These are phyloP conservation scores for Drosophila sucinea DNA, from an alignment of 1,140 invertebrate species.

Conservation along the genomic window DNA sequence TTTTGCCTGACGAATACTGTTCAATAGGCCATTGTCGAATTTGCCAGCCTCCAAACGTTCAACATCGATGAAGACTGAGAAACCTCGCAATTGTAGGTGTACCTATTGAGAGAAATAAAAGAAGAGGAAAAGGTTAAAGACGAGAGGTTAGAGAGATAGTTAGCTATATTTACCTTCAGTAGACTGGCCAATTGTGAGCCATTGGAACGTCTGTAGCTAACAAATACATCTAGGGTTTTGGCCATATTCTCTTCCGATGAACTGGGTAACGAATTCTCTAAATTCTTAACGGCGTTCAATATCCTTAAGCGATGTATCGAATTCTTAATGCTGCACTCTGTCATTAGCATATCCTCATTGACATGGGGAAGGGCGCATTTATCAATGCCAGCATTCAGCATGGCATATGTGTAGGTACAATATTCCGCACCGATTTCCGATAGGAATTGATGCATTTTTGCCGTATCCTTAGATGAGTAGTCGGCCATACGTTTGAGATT, in stretches of 20 bases:
- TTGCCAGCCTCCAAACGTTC: constrained; percentile 98
- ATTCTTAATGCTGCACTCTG: constrained; percentile 96
- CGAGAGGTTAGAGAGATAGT: background rate
- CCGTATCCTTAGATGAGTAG: constrained; percentile 96
- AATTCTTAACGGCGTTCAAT: constrained; percentile 92
- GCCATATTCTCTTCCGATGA: constrained; percentile 90
- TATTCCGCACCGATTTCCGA: constrained; percentile 94
- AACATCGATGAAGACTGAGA: constrained; percentile 97
- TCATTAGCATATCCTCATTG: constrained; percentile 94
- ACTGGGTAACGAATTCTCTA: constrained; percentile 86
- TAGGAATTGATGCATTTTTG: constrained; percentile 95
- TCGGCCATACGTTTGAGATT: constrained; percentile 98
- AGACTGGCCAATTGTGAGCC: constrained; percentile 98
- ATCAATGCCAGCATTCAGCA: constrained; percentile 97
- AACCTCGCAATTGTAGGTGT: constrained; percentile 96
- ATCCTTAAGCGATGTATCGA: constrained; percentile 97
- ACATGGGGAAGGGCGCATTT: constrained; percentile 91
- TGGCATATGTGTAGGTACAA: constrained; percentile 97
- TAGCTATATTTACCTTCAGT: constrained; percentile 85
- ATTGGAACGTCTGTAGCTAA: constrained; percentile 98
- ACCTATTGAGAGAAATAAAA: constrained; percentile 84
- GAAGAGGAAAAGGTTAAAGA: too few species aligned
- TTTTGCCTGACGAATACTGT: constrained; percentile 98
- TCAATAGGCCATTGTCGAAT: constrained; percentile 98
- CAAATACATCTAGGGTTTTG: constrained; percentile 97